A percentile compares a stretch with the other conserved stretches of the same genome.
phyloP scores from a whole-genome alignment of 2,113 vertebrate species.

The Ovis aries region ARS-UI_Ramb_v3.0 NC_056073.1:35184501-35185000 shows the following conservation, averaged over 20 bases:
- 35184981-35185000: background rate
- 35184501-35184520: no score
- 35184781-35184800: background rate
- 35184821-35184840: background rate
- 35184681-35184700: background rate
- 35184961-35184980: background rate
- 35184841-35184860: background rate
- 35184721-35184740: background rate
- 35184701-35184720: background rate
- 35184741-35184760: background rate
- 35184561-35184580: background rate
- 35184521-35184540: no score
- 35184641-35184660: background rate
- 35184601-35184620: background rate
- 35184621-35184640: background rate
- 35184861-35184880: background rate
- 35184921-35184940: background rate
- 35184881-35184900: background rate
- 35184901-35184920: background rate
- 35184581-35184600: background rate
- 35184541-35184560: background rate
- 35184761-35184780: background rate
- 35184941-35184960: background rate
- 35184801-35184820: background rate
- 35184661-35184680: background rate